Conservation (phyloP, 2,888 invertebrate genomes). For the Sclerodermus sp. region DNA sequence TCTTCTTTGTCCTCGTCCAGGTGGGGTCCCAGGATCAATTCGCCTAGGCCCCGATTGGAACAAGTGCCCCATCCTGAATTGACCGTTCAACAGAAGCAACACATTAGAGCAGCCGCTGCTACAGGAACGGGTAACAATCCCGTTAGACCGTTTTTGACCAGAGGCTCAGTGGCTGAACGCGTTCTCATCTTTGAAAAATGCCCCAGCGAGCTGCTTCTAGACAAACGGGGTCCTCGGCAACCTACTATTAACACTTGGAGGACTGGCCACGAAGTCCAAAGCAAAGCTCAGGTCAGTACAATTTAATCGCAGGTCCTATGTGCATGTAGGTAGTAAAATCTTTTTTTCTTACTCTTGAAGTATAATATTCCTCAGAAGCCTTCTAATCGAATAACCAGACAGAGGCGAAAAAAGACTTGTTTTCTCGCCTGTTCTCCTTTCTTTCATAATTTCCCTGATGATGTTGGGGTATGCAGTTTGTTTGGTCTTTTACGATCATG, state of each 20-base stretch:
- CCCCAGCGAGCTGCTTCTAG: conserved; percentile 75
- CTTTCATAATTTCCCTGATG: too few relatives aligned
- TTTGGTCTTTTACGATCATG: too few relatives aligned
- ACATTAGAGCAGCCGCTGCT: conserved; percentile 55
- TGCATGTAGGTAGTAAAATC: background rate
- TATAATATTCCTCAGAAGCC: background rate
- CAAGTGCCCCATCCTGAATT: conserved; percentile 70
- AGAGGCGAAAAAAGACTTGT: too few relatives aligned
- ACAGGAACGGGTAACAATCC: conserved; percentile 65
- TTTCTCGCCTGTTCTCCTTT: too few relatives aligned
- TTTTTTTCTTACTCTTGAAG: background rate
- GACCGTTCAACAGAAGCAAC: conserved; percentile 65
- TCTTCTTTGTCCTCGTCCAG: too few relatives aligned
- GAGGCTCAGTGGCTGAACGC: conserved; percentile 88
- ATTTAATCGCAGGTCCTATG: too few relatives aligned
- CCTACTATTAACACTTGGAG: conserved; percentile 60
- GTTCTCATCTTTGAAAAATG: conserved; percentile 90
- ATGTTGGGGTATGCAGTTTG: too few relatives aligned
- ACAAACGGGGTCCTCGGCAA: conserved; percentile 66
- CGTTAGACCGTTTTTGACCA: conserved; percentile 80
- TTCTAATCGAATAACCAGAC: too few relatives aligned
- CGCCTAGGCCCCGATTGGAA: conserved; percentile 46
- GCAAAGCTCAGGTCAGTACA: conserved; percentile 60
- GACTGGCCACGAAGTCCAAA: conserved; percentile 55
- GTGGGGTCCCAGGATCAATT: conserved; percentile 57